Evolutionary conservation across 30 jellyfish, hydroid and myxozoan species (phyloP).

Genomic region (Hydractinia symbiolongicarpus): DNA sequence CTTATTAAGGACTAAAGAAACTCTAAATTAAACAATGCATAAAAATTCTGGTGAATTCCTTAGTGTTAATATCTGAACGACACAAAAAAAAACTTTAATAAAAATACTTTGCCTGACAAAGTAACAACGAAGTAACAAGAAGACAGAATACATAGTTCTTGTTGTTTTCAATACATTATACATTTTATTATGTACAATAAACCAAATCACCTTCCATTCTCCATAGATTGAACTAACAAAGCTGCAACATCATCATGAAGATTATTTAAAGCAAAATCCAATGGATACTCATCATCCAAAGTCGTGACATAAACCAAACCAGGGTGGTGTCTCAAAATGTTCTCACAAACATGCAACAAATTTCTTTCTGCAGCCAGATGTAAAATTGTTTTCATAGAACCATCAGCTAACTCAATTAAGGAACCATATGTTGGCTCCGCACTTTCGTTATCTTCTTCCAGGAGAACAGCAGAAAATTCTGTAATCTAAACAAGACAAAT

Average conservation of each 20-base stretch:
- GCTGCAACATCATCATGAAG: conserved; percentile 67
- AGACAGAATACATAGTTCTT: too few relatives aligned
- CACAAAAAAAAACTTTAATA: too few relatives aligned
- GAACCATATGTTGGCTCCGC: background rate
- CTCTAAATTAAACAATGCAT: too few relatives aligned
- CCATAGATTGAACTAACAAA: conserved; percentile 43
- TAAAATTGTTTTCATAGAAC: conserved; percentile 41
- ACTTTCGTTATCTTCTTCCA: conserved; percentile 7
- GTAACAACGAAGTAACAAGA: too few relatives aligned
- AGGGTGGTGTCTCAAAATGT: conserved; percentile 36
- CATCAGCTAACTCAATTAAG: background rate
- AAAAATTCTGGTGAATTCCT: too few relatives aligned
- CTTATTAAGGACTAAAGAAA: too few relatives aligned
- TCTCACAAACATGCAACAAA: conserved; percentile 32
- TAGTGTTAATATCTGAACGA: too few relatives aligned
- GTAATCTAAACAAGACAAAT: background rate
- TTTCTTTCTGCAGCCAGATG: conserved; percentile 78
- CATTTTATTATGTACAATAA: too few relatives aligned
- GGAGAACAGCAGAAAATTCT: conserved; percentile 7
- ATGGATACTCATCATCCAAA: conserved; percentile 39
- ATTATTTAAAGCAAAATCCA: conserved; percentile 48
- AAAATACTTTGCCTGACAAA: too few relatives aligned
- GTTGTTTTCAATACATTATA: too few relatives aligned
- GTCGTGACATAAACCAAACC: conserved; percentile 44
- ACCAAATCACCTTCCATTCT: conserved; percentile 43